Base-by-base conservation (phyloP, 1,140 invertebrate genomes). In the Drosophila biarmipes region DNA sequence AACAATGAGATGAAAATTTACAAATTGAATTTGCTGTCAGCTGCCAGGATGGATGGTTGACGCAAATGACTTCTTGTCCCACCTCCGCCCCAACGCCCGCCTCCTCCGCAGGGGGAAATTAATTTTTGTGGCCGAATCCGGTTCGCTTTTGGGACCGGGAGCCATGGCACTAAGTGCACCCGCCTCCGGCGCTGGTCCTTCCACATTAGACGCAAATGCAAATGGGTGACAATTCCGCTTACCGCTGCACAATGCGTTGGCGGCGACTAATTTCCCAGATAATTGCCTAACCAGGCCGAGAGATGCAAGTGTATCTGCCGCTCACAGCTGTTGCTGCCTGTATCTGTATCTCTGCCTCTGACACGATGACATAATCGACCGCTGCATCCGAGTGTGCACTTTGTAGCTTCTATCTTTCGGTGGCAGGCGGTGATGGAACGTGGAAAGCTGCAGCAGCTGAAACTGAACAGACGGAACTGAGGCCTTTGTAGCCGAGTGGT, bases 11-110 rank as follows among this genome's bases (percentile, higher is more conserved):
- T 62, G 63, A 76, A 81, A 84, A 67, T 81, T 63, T 81, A 80
- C 78, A 87, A 87, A 89, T 87, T 87, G 84, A 87, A 87, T 87
- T 89, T 87, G 61, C 64, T 87, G 82, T 87, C 82, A 87, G 82
- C 74, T 82, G 81, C 62, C 73, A 81, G 75, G 79, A 89, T 68
- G 75, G 84, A 89, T 87, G 78, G 74, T 73, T 87, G 82, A 87
- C 82, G 82, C 82, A 87, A 87, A 87, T 89, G 84, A 87, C 79
- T 87, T 71, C 64, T 75, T 42, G 54, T 64, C 69, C 72, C 45
- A 12, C 40, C 15, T 0, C n/a, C 6, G 0, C n/a, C 6, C 11
- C 12, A 1, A 11, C 24, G 29, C 24, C 24, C 0, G 6, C 29
- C 42, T 21, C 21, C 10, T 29, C 27, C 17, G 49, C 48, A 12